Evolutionary conservation across 2,888 invertebrate species (phyloP), one percentile per base, ranked within the genome.

Genomic region (Biston betularia): DNA sequence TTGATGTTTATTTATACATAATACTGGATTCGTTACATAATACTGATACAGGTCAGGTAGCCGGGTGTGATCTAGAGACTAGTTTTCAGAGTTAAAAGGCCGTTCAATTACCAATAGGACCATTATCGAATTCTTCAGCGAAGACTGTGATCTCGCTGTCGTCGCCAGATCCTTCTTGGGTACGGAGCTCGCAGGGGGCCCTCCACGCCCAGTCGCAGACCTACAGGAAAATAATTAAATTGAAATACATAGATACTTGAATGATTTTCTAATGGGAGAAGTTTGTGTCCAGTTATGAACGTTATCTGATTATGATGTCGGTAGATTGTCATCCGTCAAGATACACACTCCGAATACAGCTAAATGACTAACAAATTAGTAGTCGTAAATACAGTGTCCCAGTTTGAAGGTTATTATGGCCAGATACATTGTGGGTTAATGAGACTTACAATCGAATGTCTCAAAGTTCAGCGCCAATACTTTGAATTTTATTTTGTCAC

Each of bases 121-220:
- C 76, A 0, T 75, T 73, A 52, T 82, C 80, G 40, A 77, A 35
- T 0, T 74, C 75, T 57, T 80, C 77, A 0, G 68, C 65, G 61
- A 80, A 80, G 4, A 74, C 14, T 0, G 78, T 79, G 6, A 83
- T 72, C 0, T 79, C 79, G 24, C 72, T 75, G 0, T 77, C 79
- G 38, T 54, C 71, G 0, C 75, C 75, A 0, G 72, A 71, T 4
- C 70, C 71, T 49, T 76, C 74, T 5, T 80, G 84, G 0, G 79
- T 80, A 6, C 90, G 81, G 1, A 89, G 77, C 8, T 54, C 65
- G 64, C 92, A 93, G 0, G 74, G 73, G 0, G 79, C 78, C 0
- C 74, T 79, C 71, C 76, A 78, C 0, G 69, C 65, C 82, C 84
- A 87, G 64, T 89, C 84, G 70, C 92, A 92, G 0, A 70, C 71